A percentile compares a stretch with the other conserved stretches of the same genome.
These are phyloP conservation scores for Zaprionus lineosus DNA, from an alignment of 2,888 invertebrate genomes.

Conservation along the genomic window DNA sequence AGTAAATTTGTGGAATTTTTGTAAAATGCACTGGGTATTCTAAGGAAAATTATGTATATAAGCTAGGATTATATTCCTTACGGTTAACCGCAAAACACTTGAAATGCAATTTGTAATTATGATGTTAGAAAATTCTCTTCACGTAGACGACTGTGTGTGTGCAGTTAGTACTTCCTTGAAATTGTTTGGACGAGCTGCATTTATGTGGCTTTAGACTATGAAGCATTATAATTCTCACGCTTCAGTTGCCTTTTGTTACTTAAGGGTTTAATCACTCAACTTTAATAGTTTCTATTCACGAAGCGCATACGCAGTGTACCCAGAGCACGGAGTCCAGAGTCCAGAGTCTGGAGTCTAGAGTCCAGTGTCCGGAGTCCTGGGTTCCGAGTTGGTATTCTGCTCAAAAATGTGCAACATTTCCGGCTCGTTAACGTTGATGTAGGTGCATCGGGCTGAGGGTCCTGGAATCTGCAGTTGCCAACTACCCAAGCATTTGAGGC, in stretches of 20 bases:
- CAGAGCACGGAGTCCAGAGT: neutral
- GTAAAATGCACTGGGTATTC: too few species aligned
- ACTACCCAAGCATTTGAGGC: slow-evolving; percentile 38
- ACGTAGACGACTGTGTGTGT: slow-evolving; percentile 21
- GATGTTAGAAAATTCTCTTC: slow-evolving; percentile 28
- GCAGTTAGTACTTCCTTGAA: slow-evolving; percentile 30
- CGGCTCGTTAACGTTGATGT: slow-evolving; percentile 72
- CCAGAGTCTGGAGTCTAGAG: neutral
- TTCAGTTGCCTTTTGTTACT: slow-evolving; percentile 30
- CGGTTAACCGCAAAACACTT: slow-evolving; percentile 15
- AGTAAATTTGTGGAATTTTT: too few species aligned
- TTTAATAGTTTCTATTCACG: slow-evolving; percentile 63
- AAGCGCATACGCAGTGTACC: slow-evolving; percentile 20
- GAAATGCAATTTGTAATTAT: slow-evolving; percentile 42
- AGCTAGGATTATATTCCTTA: neutral
- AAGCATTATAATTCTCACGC: slow-evolving; percentile 7
- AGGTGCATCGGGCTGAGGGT: slow-evolving; percentile 33
- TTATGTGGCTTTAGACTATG: slow-evolving; percentile 1
- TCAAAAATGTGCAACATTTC: slow-evolving; percentile 71
- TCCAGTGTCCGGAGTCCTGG: slow-evolving; percentile 4
- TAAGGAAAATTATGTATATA: too few species aligned
- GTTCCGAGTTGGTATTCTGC: slow-evolving; percentile 28
- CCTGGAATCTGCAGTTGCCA: slow-evolving; percentile 9
- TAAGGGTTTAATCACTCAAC: slow-evolving; percentile 50
- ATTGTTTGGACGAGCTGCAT: slow-evolving; percentile 4